Evolutionary conservation across 2,113 vertebrate genomes (phyloP), one percentile per base, ranked within the genome.

Genomic region (Pterocles gutturalis): DNA sequence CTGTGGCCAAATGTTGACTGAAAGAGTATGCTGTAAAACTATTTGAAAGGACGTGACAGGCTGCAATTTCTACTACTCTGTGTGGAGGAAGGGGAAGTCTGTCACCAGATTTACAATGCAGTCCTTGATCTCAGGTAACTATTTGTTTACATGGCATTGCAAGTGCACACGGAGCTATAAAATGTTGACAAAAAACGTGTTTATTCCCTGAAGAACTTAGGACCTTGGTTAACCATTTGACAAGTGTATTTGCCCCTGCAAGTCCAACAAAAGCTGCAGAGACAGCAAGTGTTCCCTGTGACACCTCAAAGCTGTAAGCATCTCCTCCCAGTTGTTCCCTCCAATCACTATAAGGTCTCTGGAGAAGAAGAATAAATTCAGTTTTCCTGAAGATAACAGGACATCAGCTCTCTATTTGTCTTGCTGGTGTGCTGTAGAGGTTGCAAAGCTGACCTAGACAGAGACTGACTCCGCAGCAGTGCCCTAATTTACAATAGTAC

Each of bases 1-100:
- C 49, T 85, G 36, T 64, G 87, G 64, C 55, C 64, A 92, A 90
- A 92, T 67, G 71, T 78, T 96, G 90, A 81, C 75, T 80, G 66
- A 91, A 90, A 89, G 3, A 24, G 29, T 61, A 66, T 1, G 1
- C 31, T 87, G 25, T 51, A 95, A 85, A 94, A 87, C 76, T 78
- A 83, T 87, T 87, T 58, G 38, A 69, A 87, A 91, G 55, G 38
- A 82, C 3, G 2, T 62, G 66, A 83, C 62, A 85, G 36, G 36
- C 48, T 94, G 49, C n/a, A 95, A 34, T 73, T 95, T 80, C 36
- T 89, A 15, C n/a, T 69, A 67, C 34, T 70, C 26, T 65, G 4
- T 38, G 36, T 54, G 24, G 36, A 95, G 49, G 46, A 89, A 90
- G 11, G 28, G 28, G 7, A 92, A 64, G 22, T 38, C 31, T 94